Percentiles rank a stretch among this genome's conserved stretches.
Evolutionary conservation across 2,888 invertebrate genomes (phyloP).

Genomic region (Octodonta nipae): DNA sequence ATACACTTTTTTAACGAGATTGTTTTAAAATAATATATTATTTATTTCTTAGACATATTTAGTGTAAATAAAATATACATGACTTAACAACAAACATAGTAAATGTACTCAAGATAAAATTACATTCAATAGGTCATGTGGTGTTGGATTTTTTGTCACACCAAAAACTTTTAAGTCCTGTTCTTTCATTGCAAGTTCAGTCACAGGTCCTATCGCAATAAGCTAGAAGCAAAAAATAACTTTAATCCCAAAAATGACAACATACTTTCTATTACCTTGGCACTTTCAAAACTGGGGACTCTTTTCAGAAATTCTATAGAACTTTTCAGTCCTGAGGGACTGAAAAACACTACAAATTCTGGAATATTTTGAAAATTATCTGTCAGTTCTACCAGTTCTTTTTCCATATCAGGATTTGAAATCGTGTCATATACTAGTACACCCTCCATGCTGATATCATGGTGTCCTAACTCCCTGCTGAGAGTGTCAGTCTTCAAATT

Average conservation of each 20-base stretch:
- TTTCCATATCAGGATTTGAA: conserved; percentile 35
- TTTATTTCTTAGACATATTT: no score
- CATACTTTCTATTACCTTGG: no score
- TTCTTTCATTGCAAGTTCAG: conserved; percentile 38
- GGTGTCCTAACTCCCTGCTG: conserved; percentile 32
- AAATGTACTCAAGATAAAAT: no score
- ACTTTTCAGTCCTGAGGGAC: conserved; percentile 44
- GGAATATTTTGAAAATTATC: conserved; percentile 31
- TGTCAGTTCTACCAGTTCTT: conserved; percentile 32
- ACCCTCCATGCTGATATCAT: conserved; percentile 35
- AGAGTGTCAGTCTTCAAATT: conserved; percentile 42
- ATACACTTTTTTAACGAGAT: no score
- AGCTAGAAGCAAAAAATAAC: no score
- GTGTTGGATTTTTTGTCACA: conserved; percentile 41
- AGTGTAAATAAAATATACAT: no score
- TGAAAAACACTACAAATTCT: conserved; percentile 44
- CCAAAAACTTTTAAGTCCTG: conserved; percentile 35
- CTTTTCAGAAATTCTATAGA: conserved; percentile 34
- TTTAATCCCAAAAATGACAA: no score
- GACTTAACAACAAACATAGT: no score
- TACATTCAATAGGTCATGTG: conserved; percentile 38
- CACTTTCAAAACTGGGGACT: conserved; percentile 16
- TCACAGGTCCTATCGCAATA: conserved; percentile 46
- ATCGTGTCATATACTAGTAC: conserved; percentile 43
- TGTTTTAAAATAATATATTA: no score